These are phyloP conservation scores for Venturia canescens DNA, from an alignment of 1,140 invertebrate species.

Conservation along the genomic window DNA sequence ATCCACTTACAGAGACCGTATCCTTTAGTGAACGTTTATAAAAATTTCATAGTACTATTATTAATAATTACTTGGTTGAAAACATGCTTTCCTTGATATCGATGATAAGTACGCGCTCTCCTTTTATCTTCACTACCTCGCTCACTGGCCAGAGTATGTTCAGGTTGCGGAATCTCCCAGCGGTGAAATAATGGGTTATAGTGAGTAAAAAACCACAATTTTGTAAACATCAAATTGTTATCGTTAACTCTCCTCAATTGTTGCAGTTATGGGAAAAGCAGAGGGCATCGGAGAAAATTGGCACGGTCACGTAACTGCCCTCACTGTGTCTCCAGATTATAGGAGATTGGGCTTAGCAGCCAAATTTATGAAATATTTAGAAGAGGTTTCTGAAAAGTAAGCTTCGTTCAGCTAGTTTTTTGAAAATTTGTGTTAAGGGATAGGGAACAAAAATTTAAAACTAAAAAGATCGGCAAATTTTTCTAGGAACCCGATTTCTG, in stretches of 20 bases:
- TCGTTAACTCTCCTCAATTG: constrained; percentile 33
- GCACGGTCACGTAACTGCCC: constrained; percentile 99
- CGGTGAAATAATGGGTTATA: constrained; percentile 99
- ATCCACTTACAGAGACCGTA: constrained; percentile 97
- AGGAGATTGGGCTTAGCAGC: constrained; percentile 93
- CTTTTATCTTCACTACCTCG: constrained; percentile 98
- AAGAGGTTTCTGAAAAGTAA: constrained; percentile 97
- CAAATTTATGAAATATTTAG: constrained; percentile 96
- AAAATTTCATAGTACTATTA: background rate
- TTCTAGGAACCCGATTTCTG: background rate
- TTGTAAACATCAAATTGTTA: background rate
- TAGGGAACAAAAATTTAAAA: background rate
- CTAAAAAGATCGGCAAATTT: background rate
- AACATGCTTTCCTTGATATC: constrained; percentile 55
- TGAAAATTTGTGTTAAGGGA: too few relatives aligned
- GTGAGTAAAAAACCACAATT: constrained; percentile 81
- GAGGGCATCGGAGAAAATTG: constrained; percentile 97
- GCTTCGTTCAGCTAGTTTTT: background rate
- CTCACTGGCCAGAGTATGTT: constrained; percentile 99
- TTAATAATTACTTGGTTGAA: constrained; percentile 10
- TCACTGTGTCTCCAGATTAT: constrained; percentile 97
- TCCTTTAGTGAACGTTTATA: constrained; percentile 74
- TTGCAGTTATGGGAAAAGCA: constrained; percentile 98
- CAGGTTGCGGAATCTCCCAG: constrained; percentile 96
- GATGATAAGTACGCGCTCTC: constrained; percentile 91